Percentiles rank a stretch among this genome's conserved stretches.
These are phyloP conservation scores for Brachionus sp. DNA, from an alignment of 1,140 invertebrate species.

Conservation along the genomic window DNA sequence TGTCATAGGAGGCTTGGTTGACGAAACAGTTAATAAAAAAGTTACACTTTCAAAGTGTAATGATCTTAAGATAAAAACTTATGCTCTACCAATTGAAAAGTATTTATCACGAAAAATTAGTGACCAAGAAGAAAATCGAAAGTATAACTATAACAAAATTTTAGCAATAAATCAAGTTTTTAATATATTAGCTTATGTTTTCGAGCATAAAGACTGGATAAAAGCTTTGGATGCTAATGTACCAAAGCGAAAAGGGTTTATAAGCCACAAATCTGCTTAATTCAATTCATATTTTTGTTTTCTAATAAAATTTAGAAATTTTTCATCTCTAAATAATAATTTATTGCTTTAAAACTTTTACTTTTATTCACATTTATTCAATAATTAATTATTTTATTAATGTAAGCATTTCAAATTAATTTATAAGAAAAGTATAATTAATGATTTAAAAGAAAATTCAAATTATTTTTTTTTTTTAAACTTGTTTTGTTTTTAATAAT, in stretches of 20 bases:
- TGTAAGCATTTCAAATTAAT: too few relatives aligned
- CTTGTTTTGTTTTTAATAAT: too few relatives aligned
- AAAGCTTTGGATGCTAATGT: conserved; percentile 50
- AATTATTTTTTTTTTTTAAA: too few relatives aligned
- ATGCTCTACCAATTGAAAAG: conserved; percentile 50
- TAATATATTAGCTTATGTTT: conserved; percentile 52
- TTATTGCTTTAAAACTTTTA: too few relatives aligned
- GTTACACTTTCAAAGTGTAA: conserved; percentile 47
- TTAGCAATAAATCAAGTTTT: conserved; percentile 54
- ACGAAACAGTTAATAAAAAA: conserved; percentile 55
- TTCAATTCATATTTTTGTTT: background rate
- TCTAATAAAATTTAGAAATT: too few relatives aligned
- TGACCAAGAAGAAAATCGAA: background rate
- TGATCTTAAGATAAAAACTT: conserved; percentile 46
- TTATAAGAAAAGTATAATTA: too few relatives aligned
- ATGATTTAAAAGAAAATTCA: background rate
- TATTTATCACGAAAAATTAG: conserved; percentile 48
- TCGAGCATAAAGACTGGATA: conserved; percentile 51
- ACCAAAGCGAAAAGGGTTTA: conserved; percentile 52
- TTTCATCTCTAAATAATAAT: too few relatives aligned
- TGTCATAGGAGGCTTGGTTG: conserved; percentile 58
- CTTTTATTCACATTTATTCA: too few relatives aligned
- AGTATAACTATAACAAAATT: conserved; percentile 48
- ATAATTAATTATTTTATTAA: too few relatives aligned
- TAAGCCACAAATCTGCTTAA: background rate